Base-by-base conservation (phyloP, 2,888 invertebrate genomes). In the Miltochrista miniata region DNA sequence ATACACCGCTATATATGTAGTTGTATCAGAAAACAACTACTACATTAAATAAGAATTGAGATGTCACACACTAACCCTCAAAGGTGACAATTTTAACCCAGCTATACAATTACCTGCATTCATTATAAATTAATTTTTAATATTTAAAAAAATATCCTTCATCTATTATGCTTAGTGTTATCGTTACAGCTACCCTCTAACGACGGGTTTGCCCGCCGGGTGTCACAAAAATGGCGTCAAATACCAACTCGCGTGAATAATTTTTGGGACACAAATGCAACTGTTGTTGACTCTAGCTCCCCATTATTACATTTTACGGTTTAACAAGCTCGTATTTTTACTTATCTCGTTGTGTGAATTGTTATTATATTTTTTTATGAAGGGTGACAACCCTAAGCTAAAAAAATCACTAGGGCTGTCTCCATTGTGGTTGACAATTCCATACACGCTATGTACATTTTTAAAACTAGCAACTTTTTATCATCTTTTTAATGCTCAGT, bases 301-400 rank as follows among this genome's bases (percentile, higher is more conserved):
- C 88, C 74, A 87, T 86, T 90, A 90, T 89, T 87, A 87, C 88
- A 86, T 89, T 90, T 91, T 89, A 90, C 90, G 90, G 87, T 89
- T 90, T 90, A 90, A 90, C 90, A 88, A 88, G 85, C 89, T 86
- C 85, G 87, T 87, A 86, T 86, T 89, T 84, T 89, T 85, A 86
- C 83, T 90, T 90, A 90, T 90, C 90, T 87, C 81, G 79, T 88
- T 85, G 81, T 80, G 79, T 83, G 87, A 85, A 87, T 87, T 86
- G 87, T 87, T 85, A 87, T 86, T 84, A 78, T 79, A 75, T 72
- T 79, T 84, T 82, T 74, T 74, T 71, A 53, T 15, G 74, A 73
- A 74, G 83, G 85, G 85, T 76, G 78, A 62, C 79, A 79, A 57
- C 77, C 81, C 77, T 80, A 68, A 48, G 45, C 33, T 51, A 55